Evolutionary conservation across 2,113 vertebrate genomes (phyloP).

Genomic region (Gallinago paraguaiae): DNA sequence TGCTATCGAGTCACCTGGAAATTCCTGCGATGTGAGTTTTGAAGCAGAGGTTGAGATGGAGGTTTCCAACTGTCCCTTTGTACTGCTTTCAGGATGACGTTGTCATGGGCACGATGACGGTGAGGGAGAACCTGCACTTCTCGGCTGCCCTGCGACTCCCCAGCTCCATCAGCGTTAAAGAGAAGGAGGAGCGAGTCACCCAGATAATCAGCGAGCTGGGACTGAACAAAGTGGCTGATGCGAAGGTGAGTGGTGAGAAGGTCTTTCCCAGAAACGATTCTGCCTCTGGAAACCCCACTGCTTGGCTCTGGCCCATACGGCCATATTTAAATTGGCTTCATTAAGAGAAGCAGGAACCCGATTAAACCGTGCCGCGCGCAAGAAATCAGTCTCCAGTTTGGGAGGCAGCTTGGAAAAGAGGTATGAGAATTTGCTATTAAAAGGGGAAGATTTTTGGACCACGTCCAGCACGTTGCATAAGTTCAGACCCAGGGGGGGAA

Average conservation of each 20-base stretch:
- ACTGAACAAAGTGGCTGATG: conserved; percentile 51
- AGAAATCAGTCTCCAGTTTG: not conserved
- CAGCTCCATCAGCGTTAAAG: conserved; percentile 33
- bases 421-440: not conserved
- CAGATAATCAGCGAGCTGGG: conserved; percentile 58
- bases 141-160: conserved; percentile 64
- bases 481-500: not conserved
- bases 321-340: not conserved
- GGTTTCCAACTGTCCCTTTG: not conserved
- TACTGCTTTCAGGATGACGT: conserved; percentile 62
- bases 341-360: not conserved
- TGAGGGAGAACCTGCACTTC: conserved; percentile 70
- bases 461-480: conserved; percentile 4
- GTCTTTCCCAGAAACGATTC: not conserved
- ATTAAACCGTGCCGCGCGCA: not conserved
- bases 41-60: not conserved
- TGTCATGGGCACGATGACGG: conserved; percentile 55
- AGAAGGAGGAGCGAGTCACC: conserved; percentile 61
- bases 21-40: not conserved
- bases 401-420: not conserved
- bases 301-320: not conserved
- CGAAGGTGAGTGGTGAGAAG: conserved; percentile 28
- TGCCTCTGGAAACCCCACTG: not conserved
- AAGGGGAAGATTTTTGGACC: conserved; percentile 1
- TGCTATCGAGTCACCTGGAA: not conserved